Evolutionary conservation across 2,113 vertebrate species (phyloP), one percentile per base, ranked within the genome.

Genomic region (Brachyistius frenatus): DNA sequence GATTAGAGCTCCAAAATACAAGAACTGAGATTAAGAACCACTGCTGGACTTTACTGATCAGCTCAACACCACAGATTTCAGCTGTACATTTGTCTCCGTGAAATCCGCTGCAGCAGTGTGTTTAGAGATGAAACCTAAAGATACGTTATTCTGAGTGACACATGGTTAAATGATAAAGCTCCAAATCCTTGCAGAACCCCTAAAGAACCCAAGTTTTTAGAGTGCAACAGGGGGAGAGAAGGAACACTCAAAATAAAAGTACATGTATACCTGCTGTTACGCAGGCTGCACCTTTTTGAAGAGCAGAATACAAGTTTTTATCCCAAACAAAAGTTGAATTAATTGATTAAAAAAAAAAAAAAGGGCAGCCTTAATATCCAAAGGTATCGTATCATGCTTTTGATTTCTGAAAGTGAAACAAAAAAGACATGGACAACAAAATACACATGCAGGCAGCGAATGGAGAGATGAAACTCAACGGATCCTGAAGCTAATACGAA

Each of bases 141-240:
- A 41, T 2, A 4, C 15, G 47, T 65, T 13, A 44, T 9, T 11
- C 13, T 67, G 8, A 9, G 30, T 37, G 35, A 11, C n/a, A 53
- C 23, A 23, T 1, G 23, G 23, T 23, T 23, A 23, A 23, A 46
- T 13, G 0, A 5, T 49, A 49, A 5, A 5, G 32, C 72, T 61
- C 50, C 31, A 49, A 52, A 78, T 52, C 41, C 7, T 15, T 37
- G 2, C 52, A 83, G 15, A 81, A 2, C 70, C 70, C 73, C 32
- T 65, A 66, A 84, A 86, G 61, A 73, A 35, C 15, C 23, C 70
- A 56, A 0, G 31, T 41, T 36, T 71, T 55, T 64, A 72, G 30
- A 64, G 49, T n/a, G 55, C 46, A 58, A 73, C 11, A 13, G 15
- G 9, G 71, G 6, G 11, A 76, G 30, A 73, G 14, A 78, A 32